A percentile compares a stretch with the other conserved stretches of the same genome.
Evolutionary conservation across 2,888 invertebrate genomes (phyloP).

Genomic region (Odontothrips loti): DNA sequence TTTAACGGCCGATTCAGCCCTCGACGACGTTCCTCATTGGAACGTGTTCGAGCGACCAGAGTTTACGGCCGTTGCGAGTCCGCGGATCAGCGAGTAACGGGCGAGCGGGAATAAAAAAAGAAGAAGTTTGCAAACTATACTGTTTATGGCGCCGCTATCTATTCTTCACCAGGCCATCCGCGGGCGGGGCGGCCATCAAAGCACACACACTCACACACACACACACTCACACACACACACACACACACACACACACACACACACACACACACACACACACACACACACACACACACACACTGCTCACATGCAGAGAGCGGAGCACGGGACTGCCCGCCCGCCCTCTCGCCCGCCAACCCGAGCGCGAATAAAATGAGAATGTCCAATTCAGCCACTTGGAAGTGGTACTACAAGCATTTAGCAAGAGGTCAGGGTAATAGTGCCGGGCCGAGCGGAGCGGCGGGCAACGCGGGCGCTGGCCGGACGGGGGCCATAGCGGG

Average conservation of each 20-base stretch:
- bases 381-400: conserved; percentile 13
- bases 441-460: neutral
- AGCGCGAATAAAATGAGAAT: conserved; percentile 17
- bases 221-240: neutral
- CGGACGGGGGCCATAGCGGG: neutral
- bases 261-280: neutral
- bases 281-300: no score
- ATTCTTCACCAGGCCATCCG: neutral
- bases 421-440: conserved; percentile 12
- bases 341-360: neutral
- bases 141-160: no score
- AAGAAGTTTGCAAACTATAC: no score
- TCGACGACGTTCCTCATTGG: no score
- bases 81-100: no score
- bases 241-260: no score
- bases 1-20: no score
- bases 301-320: no score
- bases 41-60: no score
- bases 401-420: conserved; percentile 20
- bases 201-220: neutral
- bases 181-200: neutral
- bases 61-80: no score
- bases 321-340: neutral
- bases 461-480: neutral
- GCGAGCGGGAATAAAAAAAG: no score